Conservation (phyloP, 2,797 vertebrate genomes). For the Pteropus rufus region DNA sequence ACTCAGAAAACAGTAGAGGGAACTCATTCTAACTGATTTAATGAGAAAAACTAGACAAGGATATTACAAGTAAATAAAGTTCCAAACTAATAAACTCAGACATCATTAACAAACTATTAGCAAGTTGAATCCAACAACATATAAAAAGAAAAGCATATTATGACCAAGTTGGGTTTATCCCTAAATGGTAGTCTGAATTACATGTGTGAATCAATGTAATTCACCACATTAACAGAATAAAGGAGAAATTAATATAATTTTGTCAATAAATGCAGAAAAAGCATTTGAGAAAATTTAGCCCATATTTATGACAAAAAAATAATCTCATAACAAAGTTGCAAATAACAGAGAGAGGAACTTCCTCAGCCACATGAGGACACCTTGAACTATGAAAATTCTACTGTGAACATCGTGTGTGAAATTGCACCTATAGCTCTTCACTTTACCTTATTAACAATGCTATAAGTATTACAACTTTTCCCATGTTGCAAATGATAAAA, state of each 20-base stretch:
- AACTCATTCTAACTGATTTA: conserved; percentile 12
- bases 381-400: neutral
- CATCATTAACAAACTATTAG: neutral
- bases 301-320: neutral
- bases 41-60: neutral
- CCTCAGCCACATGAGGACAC: neutral
- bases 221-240: neutral
- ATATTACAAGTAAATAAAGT: neutral
- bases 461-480: neutral
- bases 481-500: neutral
- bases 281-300: neutral
- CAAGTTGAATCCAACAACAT: neutral
- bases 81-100: neutral
- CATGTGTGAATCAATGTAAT: neutral
- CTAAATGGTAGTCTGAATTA: neutral
- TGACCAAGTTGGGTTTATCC: neutral
- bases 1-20: neutral
- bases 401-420: neutral
- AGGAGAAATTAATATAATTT: neutral
- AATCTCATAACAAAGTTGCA: neutral
- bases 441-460: neutral
- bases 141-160: neutral
- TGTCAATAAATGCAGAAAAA: neutral
- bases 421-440: neutral
- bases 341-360: neutral